Percentiles rank a stretch among this genome's conserved stretches.
Conservation (phyloP, 92 coral and sea anemone genomes). For the Galaxea fascicularis region DNA sequence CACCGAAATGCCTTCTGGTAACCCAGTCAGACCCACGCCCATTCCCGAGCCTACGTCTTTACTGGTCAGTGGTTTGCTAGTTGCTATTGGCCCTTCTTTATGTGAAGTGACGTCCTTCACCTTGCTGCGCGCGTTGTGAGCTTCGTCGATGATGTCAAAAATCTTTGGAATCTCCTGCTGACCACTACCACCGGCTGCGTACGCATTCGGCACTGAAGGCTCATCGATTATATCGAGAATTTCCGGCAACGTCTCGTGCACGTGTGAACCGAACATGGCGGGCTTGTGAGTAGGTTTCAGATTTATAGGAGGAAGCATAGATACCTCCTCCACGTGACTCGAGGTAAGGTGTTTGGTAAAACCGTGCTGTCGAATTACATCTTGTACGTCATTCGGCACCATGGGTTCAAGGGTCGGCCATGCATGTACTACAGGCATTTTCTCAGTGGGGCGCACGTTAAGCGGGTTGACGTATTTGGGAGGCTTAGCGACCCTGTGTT, state of each 20-base stretch:
- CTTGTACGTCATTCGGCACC: conserved; percentile 42
- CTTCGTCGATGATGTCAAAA: conserved; percentile 96
- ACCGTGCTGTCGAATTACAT: conserved; percentile 21
- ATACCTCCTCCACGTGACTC: conserved; percentile 68
- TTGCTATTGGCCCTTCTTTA: conserved; percentile 97
- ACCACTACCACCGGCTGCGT: conserved; percentile 67
- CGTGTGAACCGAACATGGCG: conserved; percentile 12
- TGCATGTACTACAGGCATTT: conserved; percentile 39
- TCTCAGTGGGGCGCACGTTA: background rate
- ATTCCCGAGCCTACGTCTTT: conserved; percentile 97
- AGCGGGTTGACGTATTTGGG: conserved; percentile 34
- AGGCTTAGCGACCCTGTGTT: conserved; percentile 29
- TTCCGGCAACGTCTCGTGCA: conserved; percentile 70
- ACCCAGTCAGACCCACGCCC: conserved; percentile 86
- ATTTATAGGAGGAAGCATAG: conserved; percentile 37
- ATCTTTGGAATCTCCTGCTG: conserved; percentile 88
- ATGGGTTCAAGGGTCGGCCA: conserved; percentile 40
- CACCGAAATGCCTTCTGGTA: conserved; percentile 87
- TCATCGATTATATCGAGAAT: conserved; percentile 91
- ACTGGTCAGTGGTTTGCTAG: conserved; percentile 96
- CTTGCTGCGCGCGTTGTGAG: conserved; percentile 67
- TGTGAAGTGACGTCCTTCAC: conserved; percentile 55
- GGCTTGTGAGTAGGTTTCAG: conserved; percentile 37
- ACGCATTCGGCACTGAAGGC: conserved; percentile 52
- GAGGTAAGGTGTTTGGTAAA: conserved; percentile 64